Base-by-base conservation (phyloP, 2,888 invertebrate species). In the Isoperla grammatica region DNA sequence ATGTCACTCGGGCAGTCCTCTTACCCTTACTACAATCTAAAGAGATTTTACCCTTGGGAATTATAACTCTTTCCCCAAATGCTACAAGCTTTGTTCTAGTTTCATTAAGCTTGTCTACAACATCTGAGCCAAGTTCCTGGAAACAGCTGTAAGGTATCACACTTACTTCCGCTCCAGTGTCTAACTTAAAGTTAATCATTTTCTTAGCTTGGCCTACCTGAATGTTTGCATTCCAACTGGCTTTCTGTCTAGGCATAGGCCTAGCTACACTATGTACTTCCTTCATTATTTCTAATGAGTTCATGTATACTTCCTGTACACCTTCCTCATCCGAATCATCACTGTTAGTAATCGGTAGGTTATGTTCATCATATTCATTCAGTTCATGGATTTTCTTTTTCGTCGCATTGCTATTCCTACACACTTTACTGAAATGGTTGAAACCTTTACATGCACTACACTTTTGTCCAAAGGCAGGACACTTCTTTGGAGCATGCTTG, bases 151-250 rank as follows among this genome's bases (percentile, higher is more conserved):
- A n/a, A n/a, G 49, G 49, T 5, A 49, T 17, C 2, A 49, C 29
- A 15, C 49, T 49, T 3, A 29, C 29, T 15, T 49, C 49, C 29
- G 49, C 49, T 22, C 23, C 49, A 6, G 49, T 6, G 49, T 49
- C 49, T 20, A 49, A n/a, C n/a, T 49, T 49, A 12, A 22, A 49
- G 6, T 12, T 6, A n/a, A 49, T 12, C 29, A 8, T 23, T n/a
- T 12, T 2, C 8, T 23, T 12, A 49, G n/a, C n/a, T n/a, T 23
- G 6, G 6, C n/a, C n/a, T n/a, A 49, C 5, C 4, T 11, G 4
- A 12, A 49, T 12, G 29, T 3, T 23, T 12, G 11, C 49, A 23
- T 22, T n/a, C 49, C 49, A 49, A 13, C n/a, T n/a, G n/a, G 20
- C 49, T 12, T 2, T 49, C 5, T 23, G 23, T 2, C 6, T 23